Evolutionary conservation across 37 sponge, comb jelly and placozoan species (phyloP).

Genomic region (Aphrocallistes beatrix): DNA sequence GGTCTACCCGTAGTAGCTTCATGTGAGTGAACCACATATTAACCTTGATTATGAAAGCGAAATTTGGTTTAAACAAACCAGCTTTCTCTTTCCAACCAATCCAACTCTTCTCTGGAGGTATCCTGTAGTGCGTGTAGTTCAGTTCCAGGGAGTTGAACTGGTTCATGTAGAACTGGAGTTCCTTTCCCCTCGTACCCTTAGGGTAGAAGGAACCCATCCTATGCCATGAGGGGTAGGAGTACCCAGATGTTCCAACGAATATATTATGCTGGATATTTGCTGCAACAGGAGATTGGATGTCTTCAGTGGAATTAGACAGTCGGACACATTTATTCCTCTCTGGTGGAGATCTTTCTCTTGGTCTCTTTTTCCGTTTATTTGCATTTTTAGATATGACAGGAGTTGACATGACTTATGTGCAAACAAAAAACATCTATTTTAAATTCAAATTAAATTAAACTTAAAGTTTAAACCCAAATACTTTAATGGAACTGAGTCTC

Average conservation of each 20-base stretch:
- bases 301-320: too few species aligned
- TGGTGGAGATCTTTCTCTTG: too few species aligned
- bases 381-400: too few species aligned
- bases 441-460: too few species aligned
- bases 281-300: too few species aligned
- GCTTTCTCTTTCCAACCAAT: constrained; percentile 13
- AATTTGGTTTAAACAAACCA: neutral
- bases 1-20: neutral
- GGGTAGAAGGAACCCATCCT: neutral
- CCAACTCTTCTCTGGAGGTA: neutral
- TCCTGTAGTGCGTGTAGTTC: neutral
- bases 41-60: neutral
- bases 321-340: too few species aligned
- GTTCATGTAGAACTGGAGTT: neutral
- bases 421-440: too few species aligned
- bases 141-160: neutral
- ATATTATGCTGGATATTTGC: neutral
- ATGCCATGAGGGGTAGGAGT: constrained; percentile 1
- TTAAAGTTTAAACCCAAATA: too few species aligned
- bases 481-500: too few species aligned
- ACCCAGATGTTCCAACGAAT: neutral
- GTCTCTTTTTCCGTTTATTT: too few species aligned
- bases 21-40: neutral
- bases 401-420: too few species aligned
- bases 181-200: neutral